Conservation (phyloP, 2,797 vertebrate species). For the Parauchenoglanis punctatus region DNA sequence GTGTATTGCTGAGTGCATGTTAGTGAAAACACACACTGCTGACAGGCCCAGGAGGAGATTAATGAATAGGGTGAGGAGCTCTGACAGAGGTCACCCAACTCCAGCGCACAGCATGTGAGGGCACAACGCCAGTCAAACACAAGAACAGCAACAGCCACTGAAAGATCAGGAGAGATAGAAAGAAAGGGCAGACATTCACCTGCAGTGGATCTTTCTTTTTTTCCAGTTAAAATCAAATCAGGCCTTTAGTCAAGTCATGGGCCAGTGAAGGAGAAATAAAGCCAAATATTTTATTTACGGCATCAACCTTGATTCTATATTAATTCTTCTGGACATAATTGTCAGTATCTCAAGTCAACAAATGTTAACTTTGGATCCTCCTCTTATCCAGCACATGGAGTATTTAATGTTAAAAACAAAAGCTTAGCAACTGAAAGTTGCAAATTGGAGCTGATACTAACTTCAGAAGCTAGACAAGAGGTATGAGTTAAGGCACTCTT, state of each 20-base stretch:
- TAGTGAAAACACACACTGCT: conserved; percentile 38
- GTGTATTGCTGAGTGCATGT: conserved; percentile 20
- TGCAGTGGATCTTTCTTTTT: neutral
- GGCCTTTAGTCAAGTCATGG: neutral
- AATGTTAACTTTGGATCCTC: neutral
- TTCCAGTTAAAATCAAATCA: conserved; percentile 1
- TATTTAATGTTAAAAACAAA: neutral
- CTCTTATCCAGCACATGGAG: neutral
- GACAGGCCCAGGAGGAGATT: conserved; percentile 59
- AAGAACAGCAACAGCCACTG: conserved; percentile 34
- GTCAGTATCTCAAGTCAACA: neutral
- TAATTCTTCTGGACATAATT: neutral
- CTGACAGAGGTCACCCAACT: conserved; percentile 63
- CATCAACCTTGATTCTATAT: neutral
- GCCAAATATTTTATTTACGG: neutral
- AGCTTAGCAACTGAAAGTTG: neutral
- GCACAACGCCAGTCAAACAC: conserved; percentile 50
- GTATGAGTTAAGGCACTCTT: no score
- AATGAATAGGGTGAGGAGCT: conserved; percentile 64
- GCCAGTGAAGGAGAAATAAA: neutral
- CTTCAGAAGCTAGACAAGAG: neutral
- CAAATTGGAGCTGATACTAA: conserved; percentile 8
- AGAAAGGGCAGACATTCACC: conserved; percentile 14
- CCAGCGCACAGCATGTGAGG: conserved; percentile 60
- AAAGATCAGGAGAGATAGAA: conserved; percentile 41